Evolutionary conservation across 2,888 invertebrate genomes (phyloP), one percentile per base, ranked within the genome.

Genomic region (Drepana falcataria): DNA sequence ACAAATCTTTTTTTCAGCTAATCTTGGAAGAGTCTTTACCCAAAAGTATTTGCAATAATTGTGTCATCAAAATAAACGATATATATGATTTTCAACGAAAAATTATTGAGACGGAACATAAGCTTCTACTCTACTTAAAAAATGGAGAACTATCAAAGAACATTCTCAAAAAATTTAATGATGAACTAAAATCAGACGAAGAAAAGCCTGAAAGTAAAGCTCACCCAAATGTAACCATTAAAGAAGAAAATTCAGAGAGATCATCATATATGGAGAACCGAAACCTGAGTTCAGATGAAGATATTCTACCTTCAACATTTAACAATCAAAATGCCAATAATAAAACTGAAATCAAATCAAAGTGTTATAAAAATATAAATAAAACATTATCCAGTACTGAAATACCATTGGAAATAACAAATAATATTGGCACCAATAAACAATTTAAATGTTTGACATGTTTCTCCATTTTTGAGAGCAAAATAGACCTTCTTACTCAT

Each of bases 381-480:
- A 49, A 37, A 37, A 4, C 37, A 5, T 5, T 1, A 5, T 37
- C 5, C 0, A 37, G 37, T 3, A 3, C 1, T 3, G 37, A 33
- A 51, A 7, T 33, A 41, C 44, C 53, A 55, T 40, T 33, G 47
- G 40, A 47, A 4, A 41, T 52, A 53, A 58, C 53, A 54, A 55
- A 49, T 53, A 7, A 4, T 49, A 40, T 0, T 53, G 37, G 49
- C n/a, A 33, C 37, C 55, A 55, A 58, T 48, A 56, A 53, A 51
- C 52, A 55, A 49, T 59, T 59, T 52, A 72, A 77, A 56, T 85
- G 85, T 55, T 58, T 85, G 0, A 74, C 73, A 2, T 85, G 85
- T 59, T 74, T 77, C 33, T 57, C 64, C 49, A 35, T 58, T 5
- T 72, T 65, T 35, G 58, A 65, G 0, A 69, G 75, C 4, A 68